Evolutionary conservation across 2,797 vertebrate genomes (phyloP).

Genomic region (Kryptolebias ocellatus): DNA sequence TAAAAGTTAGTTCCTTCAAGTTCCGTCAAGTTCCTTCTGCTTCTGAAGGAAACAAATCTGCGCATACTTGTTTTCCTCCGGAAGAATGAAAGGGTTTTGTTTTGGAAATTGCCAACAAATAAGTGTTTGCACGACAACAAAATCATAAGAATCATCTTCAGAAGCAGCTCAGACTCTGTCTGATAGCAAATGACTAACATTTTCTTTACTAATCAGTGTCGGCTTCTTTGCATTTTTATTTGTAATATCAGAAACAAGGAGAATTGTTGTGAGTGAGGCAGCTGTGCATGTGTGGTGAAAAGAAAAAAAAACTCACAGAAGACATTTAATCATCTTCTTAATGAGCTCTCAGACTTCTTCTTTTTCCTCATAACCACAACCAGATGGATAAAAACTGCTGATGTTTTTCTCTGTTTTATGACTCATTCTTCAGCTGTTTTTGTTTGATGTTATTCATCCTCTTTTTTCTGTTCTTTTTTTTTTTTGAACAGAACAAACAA

Average conservation of each 20-base stretch:
- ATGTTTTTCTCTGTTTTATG: background rate
- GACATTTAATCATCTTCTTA: conserved; percentile 9
- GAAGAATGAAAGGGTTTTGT: conserved; percentile 17
- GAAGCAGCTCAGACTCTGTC: conserved; percentile 29
- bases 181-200: conserved; percentile 26
- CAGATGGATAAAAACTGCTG: background rate
- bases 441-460: conserved; percentile 9
- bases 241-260: conserved; percentile 4
- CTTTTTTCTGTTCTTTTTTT: background rate
- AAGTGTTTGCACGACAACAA: conserved; percentile 24
- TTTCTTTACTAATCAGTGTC: conserved; percentile 12
- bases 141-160: conserved; percentile 32
- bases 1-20: conserved; percentile 10
- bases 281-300: background rate
- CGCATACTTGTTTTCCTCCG: background rate
- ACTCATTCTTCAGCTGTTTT: background rate
- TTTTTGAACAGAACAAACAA: background rate
- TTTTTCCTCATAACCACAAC: background rate
- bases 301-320: conserved; percentile 5
- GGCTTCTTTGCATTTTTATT: conserved; percentile 11
- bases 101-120: conserved; percentile 22
- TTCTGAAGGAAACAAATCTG: conserved; percentile 19
- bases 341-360: conserved; percentile 1
- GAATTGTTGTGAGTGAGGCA: conserved; percentile 5
- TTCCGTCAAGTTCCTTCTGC: conserved; percentile 27